These are phyloP conservation scores for Diabrotica undecimpunctata DNA, from an alignment of 1,140 invertebrate genomes.

Conservation along the genomic window DNA sequence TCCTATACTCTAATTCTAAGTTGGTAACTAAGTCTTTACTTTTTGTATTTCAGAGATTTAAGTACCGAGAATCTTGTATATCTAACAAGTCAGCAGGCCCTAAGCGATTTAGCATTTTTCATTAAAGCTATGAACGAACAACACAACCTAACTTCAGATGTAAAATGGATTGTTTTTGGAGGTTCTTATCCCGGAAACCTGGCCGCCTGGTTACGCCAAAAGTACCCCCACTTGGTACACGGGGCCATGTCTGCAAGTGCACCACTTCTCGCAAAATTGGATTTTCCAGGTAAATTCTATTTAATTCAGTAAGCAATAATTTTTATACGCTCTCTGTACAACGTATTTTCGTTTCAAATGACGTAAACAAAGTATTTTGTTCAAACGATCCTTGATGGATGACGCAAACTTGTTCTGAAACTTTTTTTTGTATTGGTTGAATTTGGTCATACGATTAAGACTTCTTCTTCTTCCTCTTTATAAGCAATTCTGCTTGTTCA, in stretches of 20 bases:
- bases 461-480: too few relatives aligned
- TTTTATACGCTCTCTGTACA: too few relatives aligned
- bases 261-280: constrained; percentile 75
- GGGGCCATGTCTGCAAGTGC: constrained; percentile 85
- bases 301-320: background rate
- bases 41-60: constrained; percentile 63
- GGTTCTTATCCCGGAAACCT: constrained; percentile 90
- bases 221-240: constrained; percentile 86
- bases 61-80: constrained; percentile 73
- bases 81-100: constrained; percentile 80
- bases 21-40: too few relatives aligned
- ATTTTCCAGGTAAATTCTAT: constrained; percentile 67
- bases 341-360: too few relatives aligned
- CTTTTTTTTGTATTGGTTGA: too few relatives aligned
- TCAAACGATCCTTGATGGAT: too few relatives aligned
- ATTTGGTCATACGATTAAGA: too few relatives aligned
- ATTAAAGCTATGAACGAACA: constrained; percentile 64
- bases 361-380: too few relatives aligned
- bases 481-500: too few relatives aligned
- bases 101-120: constrained; percentile 83
- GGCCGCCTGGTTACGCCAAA: constrained; percentile 83
- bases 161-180: constrained; percentile 91
- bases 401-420: too few relatives aligned
- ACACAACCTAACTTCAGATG: constrained; percentile 57
- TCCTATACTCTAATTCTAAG: too few relatives aligned